Base-by-base conservation (phyloP, 2,113 vertebrate species). In the Lipophrys pholis region DNA sequence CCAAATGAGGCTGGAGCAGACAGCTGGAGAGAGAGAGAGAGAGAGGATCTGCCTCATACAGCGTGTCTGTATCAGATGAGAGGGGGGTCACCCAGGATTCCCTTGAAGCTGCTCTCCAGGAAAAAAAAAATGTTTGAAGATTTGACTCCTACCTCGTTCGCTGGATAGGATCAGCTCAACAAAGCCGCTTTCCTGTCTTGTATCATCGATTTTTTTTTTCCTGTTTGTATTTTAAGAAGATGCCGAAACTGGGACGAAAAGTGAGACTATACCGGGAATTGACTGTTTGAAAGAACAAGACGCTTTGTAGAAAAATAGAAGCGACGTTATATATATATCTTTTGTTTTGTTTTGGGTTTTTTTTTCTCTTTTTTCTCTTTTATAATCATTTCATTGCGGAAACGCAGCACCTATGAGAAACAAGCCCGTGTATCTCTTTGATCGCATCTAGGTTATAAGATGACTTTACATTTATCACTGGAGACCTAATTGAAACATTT, bases 21-120 rank as follows among this genome's bases (percentile, higher is more conserved):
- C 73, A 65, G 61, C 51, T 56, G 65, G 58, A 65, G 68, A 53
- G 69, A 42, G 58, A 54, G 68, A 58, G 63, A 30, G 21, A 30
- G 65, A 59, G 69, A 59, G 75, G 62, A 73, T 36, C 58, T 70
- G 71, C 63, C 69, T 83, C 58, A 69, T 63, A 7, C 74, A 71
- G 70, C 51, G 83, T 59, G 61, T 85, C 84, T 80, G 68, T 61
- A 45, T 81, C 82, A 75, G 82, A 87, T 40, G 81, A 83, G 83
- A 60, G 72, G 54, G 54, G 83, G 73, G 76, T 82, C 78, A 81
- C 79, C 85, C 73, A 82, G 87, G 88, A 90, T 82, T 90, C 84
- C 88, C 85, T 84, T 70, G 17, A 76, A 81, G 63, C 84, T 57
- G 77, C 78, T 88, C 61, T 78, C 56, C 53, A 81, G 58, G 73